Percentiles rank a stretch among this genome's conserved stretches.
These are phyloP conservation scores for Nephotettix cincticeps DNA, from an alignment of 1,140 invertebrate species.

Conservation along the genomic window DNA sequence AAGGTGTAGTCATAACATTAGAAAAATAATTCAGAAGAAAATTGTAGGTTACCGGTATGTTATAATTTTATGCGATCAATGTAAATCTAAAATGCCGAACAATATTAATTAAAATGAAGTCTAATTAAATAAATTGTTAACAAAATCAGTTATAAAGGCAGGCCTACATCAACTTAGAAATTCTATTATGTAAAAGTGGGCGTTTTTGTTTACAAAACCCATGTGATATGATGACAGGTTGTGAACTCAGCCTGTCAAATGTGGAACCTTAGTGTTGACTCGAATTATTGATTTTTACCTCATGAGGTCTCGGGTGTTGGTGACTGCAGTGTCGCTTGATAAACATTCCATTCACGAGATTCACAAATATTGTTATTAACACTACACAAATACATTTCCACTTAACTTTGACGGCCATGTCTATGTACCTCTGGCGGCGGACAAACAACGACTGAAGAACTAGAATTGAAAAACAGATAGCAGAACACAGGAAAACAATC, in stretches of 20 bases:
- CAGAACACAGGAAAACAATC: not conserved
- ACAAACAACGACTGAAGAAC: not conserved
- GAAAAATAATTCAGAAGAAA: too few relatives aligned
- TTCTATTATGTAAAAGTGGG: not conserved
- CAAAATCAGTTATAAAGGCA: too few relatives aligned
- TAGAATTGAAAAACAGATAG: not conserved
- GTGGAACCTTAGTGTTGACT: too few relatives aligned
- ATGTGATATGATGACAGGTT: not conserved
- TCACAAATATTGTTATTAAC: slow-evolving; percentile 46
- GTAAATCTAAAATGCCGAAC: too few relatives aligned
- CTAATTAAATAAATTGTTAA: too few relatives aligned
- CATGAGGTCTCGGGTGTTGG: slow-evolving; percentile 52
- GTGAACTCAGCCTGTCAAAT: too few relatives aligned
- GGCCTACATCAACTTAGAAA: too few relatives aligned
- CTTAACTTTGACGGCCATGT: slow-evolving; percentile 29
- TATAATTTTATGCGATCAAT: too few relatives aligned
- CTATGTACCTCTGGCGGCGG: not conserved
- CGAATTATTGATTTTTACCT: slow-evolving; percentile 47
- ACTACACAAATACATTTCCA: slow-evolving; percentile 38
- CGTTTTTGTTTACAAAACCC: slow-evolving; percentile 4
- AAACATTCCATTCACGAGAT: slow-evolving; percentile 49
- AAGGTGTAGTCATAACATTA: too few relatives aligned
- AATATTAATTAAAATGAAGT: too few relatives aligned
- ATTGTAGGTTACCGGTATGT: too few relatives aligned
- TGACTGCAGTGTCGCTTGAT: slow-evolving; percentile 53